These are phyloP conservation scores for Pocillopora grandis DNA, from an alignment of 92 coral and sea anemone species.

Conservation along the genomic window DNA sequence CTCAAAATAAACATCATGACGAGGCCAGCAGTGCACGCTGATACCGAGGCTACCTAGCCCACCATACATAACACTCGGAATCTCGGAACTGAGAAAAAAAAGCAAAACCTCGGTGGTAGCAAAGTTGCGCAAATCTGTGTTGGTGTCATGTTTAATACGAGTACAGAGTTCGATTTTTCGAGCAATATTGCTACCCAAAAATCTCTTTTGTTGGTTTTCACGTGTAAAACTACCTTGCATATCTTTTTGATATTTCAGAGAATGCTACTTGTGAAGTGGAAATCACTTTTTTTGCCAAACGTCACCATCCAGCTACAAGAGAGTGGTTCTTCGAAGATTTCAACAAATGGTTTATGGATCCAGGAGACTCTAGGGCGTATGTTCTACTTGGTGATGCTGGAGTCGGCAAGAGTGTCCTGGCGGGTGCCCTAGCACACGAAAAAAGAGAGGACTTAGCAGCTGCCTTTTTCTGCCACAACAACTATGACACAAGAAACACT, in stretches of 20 bases:
- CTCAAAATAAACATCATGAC: no score
- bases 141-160: no score
- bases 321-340: slow-evolving; percentile 48
- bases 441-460: slow-evolving; percentile 39
- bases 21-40: no score
- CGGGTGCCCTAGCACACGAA: slow-evolving; percentile 47
- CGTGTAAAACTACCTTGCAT: no score
- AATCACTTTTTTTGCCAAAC: slow-evolving; percentile 10
- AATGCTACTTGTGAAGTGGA: slow-evolving; percentile 31
- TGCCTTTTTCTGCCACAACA: slow-evolving; percentile 53
- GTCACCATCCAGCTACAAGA: slow-evolving; percentile 36
- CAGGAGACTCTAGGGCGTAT: slow-evolving; percentile 46
- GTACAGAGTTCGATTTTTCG: no score
- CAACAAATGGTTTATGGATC: slow-evolving; percentile 35
- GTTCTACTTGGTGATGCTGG: slow-evolving; percentile 55
- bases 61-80: no score
- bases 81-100: no score
- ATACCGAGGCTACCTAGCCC: no score
- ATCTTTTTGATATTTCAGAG: background rate
- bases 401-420: slow-evolving; percentile 59
- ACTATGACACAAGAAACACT: slow-evolving; percentile 42
- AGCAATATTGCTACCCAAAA: no score
- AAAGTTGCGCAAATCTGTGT: no score
- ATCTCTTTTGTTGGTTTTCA: no score
- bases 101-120: no score